Evolutionary conservation across 1,140 invertebrate species (phyloP), one percentile per base, ranked within the genome.

Genomic region (Tetramorium parvispinum): DNA sequence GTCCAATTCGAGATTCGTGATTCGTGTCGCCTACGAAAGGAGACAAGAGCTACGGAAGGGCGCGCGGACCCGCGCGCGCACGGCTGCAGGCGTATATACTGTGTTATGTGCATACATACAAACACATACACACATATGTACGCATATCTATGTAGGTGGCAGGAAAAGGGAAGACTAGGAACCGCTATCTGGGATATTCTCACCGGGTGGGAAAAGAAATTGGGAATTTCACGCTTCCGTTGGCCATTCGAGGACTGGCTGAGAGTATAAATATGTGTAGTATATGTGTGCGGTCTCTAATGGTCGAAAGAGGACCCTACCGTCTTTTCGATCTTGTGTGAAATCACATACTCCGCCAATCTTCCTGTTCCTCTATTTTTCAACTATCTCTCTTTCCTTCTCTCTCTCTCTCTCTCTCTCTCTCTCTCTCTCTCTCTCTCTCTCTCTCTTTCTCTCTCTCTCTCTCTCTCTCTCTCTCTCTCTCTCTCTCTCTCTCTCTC

Each of bases 191-290:
- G 75, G 77, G 91, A 93, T 93, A 92, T 93, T 91, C 88, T 89
- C 82, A 85, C 78, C 85, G 90, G 79, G 89, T 88, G 89, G 91
- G 89, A 92, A 93, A 94, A 94, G 94, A 93, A 94, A 94, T 94
- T 94, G 93, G 92, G 93, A 94, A 94, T 94, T 94, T 94, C 94
- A 94, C 94, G 94, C 93, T 94, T 93, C 93, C 93, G 92, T 94
- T 94, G 92, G 91, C 93, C 91, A 92, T 91, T 93, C 82, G 85
- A 73, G 81, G 53, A 78, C 49, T 71, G 78, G 85, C 61, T 85
- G 77, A 46, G 53, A 75, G 82, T 70, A 87, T 88, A 90, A 91
- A 88, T 91, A 90, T 86, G 76, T 85, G 86, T 71, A 46, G 85
- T 76, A 83, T 86, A 59, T 92, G 78, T 88, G 73, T 89, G 57